Evolutionary conservation across 2,797 vertebrate genomes (phyloP).

Genomic region (Sebastolobus alascanus): DNA sequence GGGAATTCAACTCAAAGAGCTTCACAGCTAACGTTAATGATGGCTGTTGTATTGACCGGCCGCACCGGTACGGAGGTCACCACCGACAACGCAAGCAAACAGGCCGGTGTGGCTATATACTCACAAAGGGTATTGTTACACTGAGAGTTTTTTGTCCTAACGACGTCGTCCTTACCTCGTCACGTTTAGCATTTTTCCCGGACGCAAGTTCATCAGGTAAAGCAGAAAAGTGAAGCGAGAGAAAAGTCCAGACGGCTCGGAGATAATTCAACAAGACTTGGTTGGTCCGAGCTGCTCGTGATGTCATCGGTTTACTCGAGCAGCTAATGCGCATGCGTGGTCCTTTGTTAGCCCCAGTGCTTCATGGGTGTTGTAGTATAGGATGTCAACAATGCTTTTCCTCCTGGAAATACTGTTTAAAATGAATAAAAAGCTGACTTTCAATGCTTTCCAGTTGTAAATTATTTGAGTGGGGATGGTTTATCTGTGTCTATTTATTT

Average conservation of each 20-base stretch:
- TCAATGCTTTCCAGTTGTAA: no score
- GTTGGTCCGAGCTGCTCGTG: slow-evolving; percentile 79
- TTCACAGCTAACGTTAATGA: not conserved
- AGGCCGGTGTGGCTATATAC: slow-evolving; percentile 36
- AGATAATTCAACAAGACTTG: slow-evolving; percentile 60
- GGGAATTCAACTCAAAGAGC: not conserved
- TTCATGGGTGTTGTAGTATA: slow-evolving; percentile 54
- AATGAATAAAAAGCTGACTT: not conserved
- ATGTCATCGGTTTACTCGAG: slow-evolving; percentile 84
- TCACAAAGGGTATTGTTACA: not conserved
- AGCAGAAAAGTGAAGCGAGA: not conserved
- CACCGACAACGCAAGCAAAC: slow-evolving; percentile 28
- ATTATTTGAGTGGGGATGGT: not conserved
- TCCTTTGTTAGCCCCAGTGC: not conserved
- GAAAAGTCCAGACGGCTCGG: slow-evolving; percentile 12
- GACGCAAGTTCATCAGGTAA: slow-evolving; percentile 45
- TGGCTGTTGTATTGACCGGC: slow-evolving; percentile 24
- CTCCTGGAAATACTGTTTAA: no score
- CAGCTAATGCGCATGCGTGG: slow-evolving; percentile 79
- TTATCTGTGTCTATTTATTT: not conserved
- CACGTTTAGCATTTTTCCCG: slow-evolving; percentile 49
- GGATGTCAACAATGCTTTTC: not conserved
- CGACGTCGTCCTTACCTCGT: slow-evolving; percentile 67
- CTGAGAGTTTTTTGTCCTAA: not conserved
- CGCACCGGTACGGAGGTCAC: slow-evolving; percentile 67